Percentiles rank a stretch among this genome's conserved stretches.
These are phyloP conservation scores for Regulus satrapa DNA, from an alignment of 2,113 vertebrate species.

Conservation along the genomic window DNA sequence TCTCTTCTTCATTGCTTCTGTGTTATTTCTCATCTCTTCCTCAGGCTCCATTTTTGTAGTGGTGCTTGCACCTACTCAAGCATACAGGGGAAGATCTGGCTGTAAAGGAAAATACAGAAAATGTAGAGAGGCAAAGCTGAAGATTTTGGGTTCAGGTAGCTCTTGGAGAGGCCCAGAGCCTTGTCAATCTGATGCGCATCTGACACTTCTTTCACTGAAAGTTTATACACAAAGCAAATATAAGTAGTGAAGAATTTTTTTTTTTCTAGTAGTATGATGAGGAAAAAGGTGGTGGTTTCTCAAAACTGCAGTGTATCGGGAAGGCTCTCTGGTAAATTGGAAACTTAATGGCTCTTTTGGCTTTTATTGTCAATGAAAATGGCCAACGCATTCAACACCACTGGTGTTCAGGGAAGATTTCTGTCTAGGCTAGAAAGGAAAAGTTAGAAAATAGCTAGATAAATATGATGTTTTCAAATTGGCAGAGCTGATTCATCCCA, in stretches of 20 bases:
- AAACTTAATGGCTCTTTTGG: background rate
- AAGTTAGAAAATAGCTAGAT: background rate
- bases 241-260: background rate
- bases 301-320: background rate
- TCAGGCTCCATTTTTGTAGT: background rate
- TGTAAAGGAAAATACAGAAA: background rate
- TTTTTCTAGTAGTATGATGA: background rate
- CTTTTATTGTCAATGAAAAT: background rate
- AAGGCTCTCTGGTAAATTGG: background rate
- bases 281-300: background rate
- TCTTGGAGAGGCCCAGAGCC: background rate
- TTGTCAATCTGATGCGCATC: background rate
- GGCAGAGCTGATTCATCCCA: background rate
- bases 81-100: background rate
- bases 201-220: background rate
- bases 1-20: background rate
- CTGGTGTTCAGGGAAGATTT: background rate
- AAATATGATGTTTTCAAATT: background rate
- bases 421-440: background rate
- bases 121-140: background rate
- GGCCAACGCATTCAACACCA: background rate
- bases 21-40: background rate
- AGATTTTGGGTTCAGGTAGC: background rate
- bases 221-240: background rate
- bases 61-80: background rate